Base-by-base conservation (phyloP, 2,797 vertebrate genomes). In the Parauchenoglanis ngamensis region DNA sequence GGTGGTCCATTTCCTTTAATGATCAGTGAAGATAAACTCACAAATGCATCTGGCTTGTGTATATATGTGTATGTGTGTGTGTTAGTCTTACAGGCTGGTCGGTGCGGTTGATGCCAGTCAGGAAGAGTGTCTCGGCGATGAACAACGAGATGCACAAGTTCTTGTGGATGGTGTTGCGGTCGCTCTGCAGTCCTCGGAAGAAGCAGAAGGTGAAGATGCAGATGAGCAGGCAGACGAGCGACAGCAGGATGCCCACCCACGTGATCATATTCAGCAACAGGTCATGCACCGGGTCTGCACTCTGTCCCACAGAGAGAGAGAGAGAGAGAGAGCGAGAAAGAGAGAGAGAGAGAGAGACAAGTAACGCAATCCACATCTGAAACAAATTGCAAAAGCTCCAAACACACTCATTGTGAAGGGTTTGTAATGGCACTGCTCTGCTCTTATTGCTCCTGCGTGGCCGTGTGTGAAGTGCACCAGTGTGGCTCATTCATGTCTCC, bases 181-280 rank as follows among this genome's bases (percentile, higher is more conserved):
- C 98, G 0, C 98, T 99, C 94, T 99, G 98, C 73, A 99, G 97
- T 44, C 98, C 98, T 0, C 97, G 97, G 95, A 99, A 99, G 95
- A 99, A 99, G 96, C 98, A 99, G 95, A 99, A 99, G 88, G 98
- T 99, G 96, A 99, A 99, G 96, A 99, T 97, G 96, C 98, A 98
- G 94, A 99, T 97, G 94, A 99, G 96, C 90, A 99, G 97, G 93
- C 98, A 99, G 90, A 99, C 98, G 88, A 99, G 97, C 0, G 98
- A 99, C 19, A 99, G 96, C 81, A 99, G 95, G 94, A 99, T 99
- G 90, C 98, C 98, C 78, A 99, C 98, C 98, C 98, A 99, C 0
- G 98, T 99, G 84, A 99, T 99, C 89, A 99, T 97, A 87, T 99
- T 98, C 92, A 99, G 94, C 56, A 99, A 96, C 73, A 99, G 96